phyloP scores from a whole-genome alignment of 2,888 invertebrate genomes.

The Sesamia inferens region DNA sequence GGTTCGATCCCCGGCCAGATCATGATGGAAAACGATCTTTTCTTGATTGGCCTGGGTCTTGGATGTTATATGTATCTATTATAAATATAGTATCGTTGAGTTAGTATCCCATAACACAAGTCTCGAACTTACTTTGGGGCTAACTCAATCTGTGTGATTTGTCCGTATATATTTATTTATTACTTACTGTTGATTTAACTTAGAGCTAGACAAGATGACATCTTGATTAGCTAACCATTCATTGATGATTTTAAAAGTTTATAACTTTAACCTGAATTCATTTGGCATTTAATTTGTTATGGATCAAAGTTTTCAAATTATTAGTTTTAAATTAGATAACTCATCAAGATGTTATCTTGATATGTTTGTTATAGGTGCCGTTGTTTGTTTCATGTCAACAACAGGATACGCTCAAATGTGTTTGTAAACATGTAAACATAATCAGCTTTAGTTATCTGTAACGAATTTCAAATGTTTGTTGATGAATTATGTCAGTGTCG shows the following conservation, averaged over 20 bases:
- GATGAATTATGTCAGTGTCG: slow-evolving; percentile 4
- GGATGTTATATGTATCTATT: no score
- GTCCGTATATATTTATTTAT: no score
- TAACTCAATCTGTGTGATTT: no score
- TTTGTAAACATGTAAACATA: slow-evolving; percentile 36
- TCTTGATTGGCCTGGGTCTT: no score
- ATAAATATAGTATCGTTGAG: no score
- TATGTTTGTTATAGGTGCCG: background rate
- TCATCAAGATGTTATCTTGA: background rate
- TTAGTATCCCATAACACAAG: no score
- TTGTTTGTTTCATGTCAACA: slow-evolving; percentile 28
- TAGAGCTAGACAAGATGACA: no score
- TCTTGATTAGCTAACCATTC: background rate
- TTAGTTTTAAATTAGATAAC: no score
- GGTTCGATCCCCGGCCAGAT: no score
- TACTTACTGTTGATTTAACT: background rate
- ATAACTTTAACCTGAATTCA: slow-evolving; percentile 22
- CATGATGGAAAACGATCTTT: no score
- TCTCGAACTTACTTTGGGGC: no score
- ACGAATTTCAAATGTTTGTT: slow-evolving; percentile 33
- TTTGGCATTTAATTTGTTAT: background rate
- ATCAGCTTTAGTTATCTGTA: slow-evolving; percentile 18
- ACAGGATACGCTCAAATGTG: slow-evolving; percentile 11
- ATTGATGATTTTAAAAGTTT: slow-evolving; percentile 23
- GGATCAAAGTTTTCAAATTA: background rate